Base-by-base conservation (phyloP, 2,888 invertebrate genomes). In the Liopterus haemorrhoidalis region DNA sequence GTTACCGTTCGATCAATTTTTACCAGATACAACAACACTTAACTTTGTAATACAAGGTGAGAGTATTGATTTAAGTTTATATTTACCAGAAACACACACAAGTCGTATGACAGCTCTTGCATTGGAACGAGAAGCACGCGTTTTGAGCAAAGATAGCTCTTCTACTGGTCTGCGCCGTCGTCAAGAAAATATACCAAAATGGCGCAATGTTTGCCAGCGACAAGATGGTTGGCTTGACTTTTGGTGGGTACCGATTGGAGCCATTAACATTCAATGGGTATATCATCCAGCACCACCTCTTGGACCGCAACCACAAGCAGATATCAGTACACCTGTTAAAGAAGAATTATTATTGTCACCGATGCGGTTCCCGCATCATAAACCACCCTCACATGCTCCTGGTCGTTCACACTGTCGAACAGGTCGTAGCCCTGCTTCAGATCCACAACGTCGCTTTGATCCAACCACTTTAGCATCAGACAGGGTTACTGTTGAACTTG, bases 11-110 rank as follows among this genome's bases (percentile, higher is more conserved):
- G 81, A 82, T 44, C 95, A 97, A 65, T 99, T 92, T 66, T 72
- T 96, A 56, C 96, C 97, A 2, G 80, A 85, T 49, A 87, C 87
- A 2, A 81, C 95, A 48, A 86, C 89, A 1, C 70, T 96, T 18
- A 85, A 89, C 60, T 89, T 96, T 63, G 89, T 93, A 80, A 88
- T 95, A 56, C 92, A 93, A 69, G 94, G 93, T 3, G 94, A 95
- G 71, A 90, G 90, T 41, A 83, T 93, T 37, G 93, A 93, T 67
- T 78, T 93, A 66, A 83, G 87, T 49, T 73, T 95, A 50, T 93
- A 86, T 66, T 73, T 95, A 54, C 95, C 95, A 1, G 93, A 94
- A 70, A 88, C 88, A 5, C 90, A 90, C 61, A 91, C 94, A 1
- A 88, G 87, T 51, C 77, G 88, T 48, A 79, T 86, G 57, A 80